Percentiles rank a stretch among this genome's conserved stretches.
These are phyloP conservation scores for Craterocephalus amniculus DNA, from an alignment of 2,797 vertebrate genomes.

Conservation along the genomic window DNA sequence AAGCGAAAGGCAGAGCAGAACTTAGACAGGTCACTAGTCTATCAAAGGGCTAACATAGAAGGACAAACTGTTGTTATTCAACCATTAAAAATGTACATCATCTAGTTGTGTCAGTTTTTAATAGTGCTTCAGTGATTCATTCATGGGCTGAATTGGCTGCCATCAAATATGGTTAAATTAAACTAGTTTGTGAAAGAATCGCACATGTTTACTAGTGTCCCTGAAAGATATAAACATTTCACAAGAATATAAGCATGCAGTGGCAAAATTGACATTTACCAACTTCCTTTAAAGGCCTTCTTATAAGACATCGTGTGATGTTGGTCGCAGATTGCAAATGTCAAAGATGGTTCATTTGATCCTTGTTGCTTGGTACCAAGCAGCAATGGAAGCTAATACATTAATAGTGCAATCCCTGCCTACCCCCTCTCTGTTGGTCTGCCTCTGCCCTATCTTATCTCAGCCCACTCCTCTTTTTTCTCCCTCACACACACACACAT, in stretches of 20 bases:
- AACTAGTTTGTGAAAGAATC: constrained; percentile 25
- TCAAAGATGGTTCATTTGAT: constrained; percentile 63
- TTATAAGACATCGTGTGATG: constrained; percentile 44
- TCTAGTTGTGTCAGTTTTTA: neutral
- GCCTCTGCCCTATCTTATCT: neutral
- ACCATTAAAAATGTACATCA: neutral
- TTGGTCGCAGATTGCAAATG: constrained; percentile 67
- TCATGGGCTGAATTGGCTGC: constrained; percentile 7
- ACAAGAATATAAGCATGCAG: constrained; percentile 28
- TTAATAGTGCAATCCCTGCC: constrained; percentile 22
- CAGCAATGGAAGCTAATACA: constrained; percentile 31
- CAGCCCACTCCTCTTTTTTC: neutral
- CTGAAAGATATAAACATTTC: constrained; percentile 52
- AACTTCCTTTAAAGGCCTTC: constrained; percentile 44
- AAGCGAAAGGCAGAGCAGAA: too few relatives aligned
- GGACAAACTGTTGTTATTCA: too few relatives aligned
- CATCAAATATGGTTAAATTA: constrained; percentile 34
- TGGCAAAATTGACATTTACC: constrained; percentile 35
- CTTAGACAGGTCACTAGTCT: too few relatives aligned
- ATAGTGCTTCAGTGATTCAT: neutral
- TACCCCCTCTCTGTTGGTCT: neutral
- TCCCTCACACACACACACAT: neutral
- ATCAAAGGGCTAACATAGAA: too few relatives aligned
- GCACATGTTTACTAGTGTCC: constrained; percentile 29
- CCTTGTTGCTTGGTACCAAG: constrained; percentile 38